These are phyloP conservation scores for Mesorhabditis spiculigera DNA, from an alignment of 2,888 invertebrate species.

Conservation along the genomic window DNA sequence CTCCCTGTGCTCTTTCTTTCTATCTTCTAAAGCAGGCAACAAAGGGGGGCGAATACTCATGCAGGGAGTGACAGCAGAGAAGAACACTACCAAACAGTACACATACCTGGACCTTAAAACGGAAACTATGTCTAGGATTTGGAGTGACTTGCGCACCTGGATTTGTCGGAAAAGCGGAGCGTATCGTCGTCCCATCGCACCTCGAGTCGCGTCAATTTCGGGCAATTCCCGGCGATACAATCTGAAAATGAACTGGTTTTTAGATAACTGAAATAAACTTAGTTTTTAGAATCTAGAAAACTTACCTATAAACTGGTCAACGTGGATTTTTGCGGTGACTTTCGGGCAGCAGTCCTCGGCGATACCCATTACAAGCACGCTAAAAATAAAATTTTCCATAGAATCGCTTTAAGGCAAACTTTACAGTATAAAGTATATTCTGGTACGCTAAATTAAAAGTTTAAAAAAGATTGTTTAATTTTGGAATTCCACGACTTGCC, in stretches of 20 bases:
- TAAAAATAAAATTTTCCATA: conserved; percentile 60
- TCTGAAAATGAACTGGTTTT: conserved; percentile 64
- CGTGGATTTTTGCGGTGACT: conserved; percentile 74
- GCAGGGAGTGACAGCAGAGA: no score
- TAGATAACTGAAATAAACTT: neutral
- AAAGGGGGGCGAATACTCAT: no score
- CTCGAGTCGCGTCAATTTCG: conserved; percentile 83
- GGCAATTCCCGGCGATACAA: conserved; percentile 87
- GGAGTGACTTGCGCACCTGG: conserved; percentile 64
- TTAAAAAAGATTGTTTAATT: no score
- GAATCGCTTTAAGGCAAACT: neutral
- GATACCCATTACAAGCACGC: conserved; percentile 94
- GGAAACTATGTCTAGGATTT: no score
- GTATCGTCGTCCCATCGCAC: conserved; percentile 98
- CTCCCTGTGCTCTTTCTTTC: no score
- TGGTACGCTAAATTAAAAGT: no score
- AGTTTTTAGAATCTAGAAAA: neutral
- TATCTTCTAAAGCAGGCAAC: no score
- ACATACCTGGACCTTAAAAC: no score
- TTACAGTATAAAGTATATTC: no score
- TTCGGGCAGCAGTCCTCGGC: conserved; percentile 91
- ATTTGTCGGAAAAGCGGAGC: conserved; percentile 95
- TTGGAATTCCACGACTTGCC: no score
- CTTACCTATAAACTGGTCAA: conserved; percentile 84
- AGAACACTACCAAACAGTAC: no score